phyloP scores from a whole-genome alignment of 1,140 invertebrate species.

The Drosophila pandora region DNA sequence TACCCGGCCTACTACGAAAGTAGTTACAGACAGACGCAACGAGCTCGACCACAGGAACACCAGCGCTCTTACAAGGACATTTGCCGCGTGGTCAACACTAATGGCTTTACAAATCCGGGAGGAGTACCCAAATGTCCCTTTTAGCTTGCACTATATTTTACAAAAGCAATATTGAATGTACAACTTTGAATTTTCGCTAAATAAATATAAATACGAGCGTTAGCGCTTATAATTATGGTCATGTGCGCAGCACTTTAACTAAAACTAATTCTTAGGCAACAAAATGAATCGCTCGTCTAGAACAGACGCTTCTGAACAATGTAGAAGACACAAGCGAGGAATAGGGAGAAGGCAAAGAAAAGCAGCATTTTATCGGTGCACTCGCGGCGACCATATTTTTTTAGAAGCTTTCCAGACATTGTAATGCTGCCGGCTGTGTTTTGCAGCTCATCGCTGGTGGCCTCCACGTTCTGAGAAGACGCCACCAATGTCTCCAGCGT shows the following conservation, averaged over 20 bases:
- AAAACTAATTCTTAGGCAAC: conserved; percentile 30
- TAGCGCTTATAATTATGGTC: conserved; percentile 22
- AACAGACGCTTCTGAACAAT: conserved; percentile 95
- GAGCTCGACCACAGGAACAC: conserved; percentile 5
- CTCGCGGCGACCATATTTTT: conserved; percentile 96
- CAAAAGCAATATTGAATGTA: conserved; percentile 10
- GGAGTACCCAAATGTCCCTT: conserved; percentile 65
- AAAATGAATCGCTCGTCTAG: conserved; percentile 77
- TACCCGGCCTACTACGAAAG: conserved; percentile 15
- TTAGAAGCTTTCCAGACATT: conserved; percentile 94
- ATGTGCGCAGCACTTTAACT: conserved; percentile 22
- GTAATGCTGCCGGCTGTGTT: conserved; percentile 93
- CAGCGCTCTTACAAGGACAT: conserved; percentile 72
- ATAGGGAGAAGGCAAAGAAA: conserved; percentile 95
- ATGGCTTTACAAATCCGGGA: conserved; percentile 69
- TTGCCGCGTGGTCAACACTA: conserved; percentile 65
- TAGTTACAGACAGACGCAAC: conserved; percentile 11
- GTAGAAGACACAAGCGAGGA: conserved; percentile 95
- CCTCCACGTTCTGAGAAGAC: conserved; percentile 87
- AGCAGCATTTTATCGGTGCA: conserved; percentile 97
- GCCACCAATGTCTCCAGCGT: conserved; percentile 92
- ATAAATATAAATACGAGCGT: conserved; percentile 49
- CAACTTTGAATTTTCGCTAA: conserved; percentile 26
- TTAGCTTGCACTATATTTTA: conserved; percentile 30
- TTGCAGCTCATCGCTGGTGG: conserved; percentile 93